Base-by-base conservation (phyloP, 2,797 vertebrate species). In the Anguilla anguilla region DNA sequence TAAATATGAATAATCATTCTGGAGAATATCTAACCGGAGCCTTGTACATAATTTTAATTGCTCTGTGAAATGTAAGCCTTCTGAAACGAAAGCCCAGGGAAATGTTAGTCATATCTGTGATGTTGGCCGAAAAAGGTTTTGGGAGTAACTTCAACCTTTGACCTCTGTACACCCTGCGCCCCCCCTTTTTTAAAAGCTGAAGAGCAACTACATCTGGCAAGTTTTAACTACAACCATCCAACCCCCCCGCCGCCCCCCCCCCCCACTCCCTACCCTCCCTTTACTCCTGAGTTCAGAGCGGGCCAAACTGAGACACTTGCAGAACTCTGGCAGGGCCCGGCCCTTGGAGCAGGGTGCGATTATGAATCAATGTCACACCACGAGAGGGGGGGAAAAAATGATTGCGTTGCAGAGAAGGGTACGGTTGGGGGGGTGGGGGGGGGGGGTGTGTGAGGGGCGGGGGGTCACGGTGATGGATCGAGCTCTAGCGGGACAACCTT, bases 391-490 rank as follows among this genome's bases (percentile, higher is more conserved):
- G 79, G 94, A 93, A 95, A 96, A 96, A 96, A 96, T 95, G 96
- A 96, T 96, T 96, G 96, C 95, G 93, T 95, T 95, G 96, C 95
- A 96, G 94, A 96, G 95, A 92, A 94, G 94, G 95, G 35, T 35
- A 35, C 35, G 35, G 35, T 35, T 35, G 31, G 31, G 1, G 31
- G 31, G 31, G 1, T 0, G 31, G 17, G 81, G 81, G 46, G 87
- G 19, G 67, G 35, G 55, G 91, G 90, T 89, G 90, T 89, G 17
- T 17, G 88, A 88, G 9, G 79, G 9, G 19, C 9, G 91, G 94
- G 95, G 95, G 96, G 95, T 96, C 94, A 94, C 94, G 94, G 95
- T 96, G 96, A 96, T 96, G 95, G 95, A 96, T 96, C 95, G 94
- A 89, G 93, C 91, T 92, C 95, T 95, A 91, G 86, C 94, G 95